Evolutionary conservation across 2,888 invertebrate species (phyloP).

Genomic region (Parascotia fuliginaria): DNA sequence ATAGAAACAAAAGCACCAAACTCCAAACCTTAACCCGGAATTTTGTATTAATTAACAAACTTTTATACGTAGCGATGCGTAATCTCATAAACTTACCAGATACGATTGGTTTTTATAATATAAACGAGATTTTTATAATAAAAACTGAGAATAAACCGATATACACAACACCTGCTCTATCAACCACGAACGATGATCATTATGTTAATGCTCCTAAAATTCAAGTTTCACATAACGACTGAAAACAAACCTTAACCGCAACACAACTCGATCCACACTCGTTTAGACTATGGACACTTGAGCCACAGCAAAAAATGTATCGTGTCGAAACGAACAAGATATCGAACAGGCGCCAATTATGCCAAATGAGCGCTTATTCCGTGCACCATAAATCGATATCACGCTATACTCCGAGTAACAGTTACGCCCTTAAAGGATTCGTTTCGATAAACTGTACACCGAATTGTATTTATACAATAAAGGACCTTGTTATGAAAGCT

Average conservation of each 20-base stretch:
- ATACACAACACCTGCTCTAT: constrained; percentile 82
- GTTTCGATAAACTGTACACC: constrained; percentile 63
- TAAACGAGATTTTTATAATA: constrained; percentile 82
- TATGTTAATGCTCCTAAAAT: constrained; percentile 80
- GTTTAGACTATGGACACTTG: constrained; percentile 50
- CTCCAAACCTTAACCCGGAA: constrained; percentile 44
- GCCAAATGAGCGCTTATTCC: constrained; percentile 81
- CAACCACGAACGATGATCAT: constrained; percentile 79
- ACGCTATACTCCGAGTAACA: constrained; percentile 66
- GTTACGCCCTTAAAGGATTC: constrained; percentile 81
- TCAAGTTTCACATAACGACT: constrained; percentile 47
- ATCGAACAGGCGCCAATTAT: constrained; percentile 78
- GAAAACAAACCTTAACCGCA: constrained; percentile 61
- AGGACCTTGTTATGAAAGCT: constrained; percentile 81
- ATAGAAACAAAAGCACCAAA: constrained; percentile 38
- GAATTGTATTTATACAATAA: constrained; percentile 72
- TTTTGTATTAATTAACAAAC: constrained; percentile 63
- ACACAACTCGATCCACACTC: constrained; percentile 59
- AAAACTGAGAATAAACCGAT: constrained; percentile 83
- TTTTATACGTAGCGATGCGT: constrained; percentile 52
- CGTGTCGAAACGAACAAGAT: constrained; percentile 74
- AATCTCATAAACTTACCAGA: constrained; percentile 72
- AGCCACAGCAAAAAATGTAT: constrained; percentile 61
- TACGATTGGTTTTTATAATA: constrained; percentile 69
- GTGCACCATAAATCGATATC: constrained; percentile 80